Conservation (phyloP, 1,140 invertebrate genomes). For the Grapholita molesta region DNA sequence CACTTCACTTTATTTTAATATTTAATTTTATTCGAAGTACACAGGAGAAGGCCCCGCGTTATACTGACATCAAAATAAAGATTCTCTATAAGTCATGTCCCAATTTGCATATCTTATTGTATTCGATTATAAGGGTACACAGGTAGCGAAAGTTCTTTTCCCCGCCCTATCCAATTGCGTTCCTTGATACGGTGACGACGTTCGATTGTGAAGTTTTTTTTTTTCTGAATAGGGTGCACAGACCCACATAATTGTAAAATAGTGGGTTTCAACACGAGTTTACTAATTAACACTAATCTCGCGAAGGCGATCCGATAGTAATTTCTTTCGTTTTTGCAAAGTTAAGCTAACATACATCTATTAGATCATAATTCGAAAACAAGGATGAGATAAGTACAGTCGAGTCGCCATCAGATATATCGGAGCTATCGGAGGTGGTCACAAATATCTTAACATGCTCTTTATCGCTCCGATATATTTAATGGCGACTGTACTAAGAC, state of each 20-base stretch:
- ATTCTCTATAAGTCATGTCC: constrained; percentile 40
- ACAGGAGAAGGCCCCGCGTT: constrained; percentile 40
- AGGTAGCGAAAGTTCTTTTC: constrained; percentile 36
- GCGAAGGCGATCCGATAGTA: no score
- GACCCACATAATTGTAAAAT: constrained; percentile 10
- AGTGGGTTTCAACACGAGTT: not conserved
- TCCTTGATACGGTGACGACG: constrained; percentile 20
- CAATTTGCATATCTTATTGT: constrained; percentile 50
- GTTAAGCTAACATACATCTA: no score
- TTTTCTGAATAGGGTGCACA: not conserved
- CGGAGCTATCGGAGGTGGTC: no score
- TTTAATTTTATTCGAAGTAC: constrained; percentile 29
- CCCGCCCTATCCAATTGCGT: constrained; percentile 33
- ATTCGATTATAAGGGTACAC: constrained; percentile 30
- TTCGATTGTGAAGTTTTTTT: not conserved
- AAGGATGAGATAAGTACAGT: no score
- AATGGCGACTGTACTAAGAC: no score
- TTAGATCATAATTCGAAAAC: no score
- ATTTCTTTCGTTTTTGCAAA: no score
- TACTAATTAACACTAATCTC: no score
- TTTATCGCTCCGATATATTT: no score
- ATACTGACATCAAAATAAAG: constrained; percentile 49
- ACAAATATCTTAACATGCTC: no score
- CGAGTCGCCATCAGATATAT: no score
- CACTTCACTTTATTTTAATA: not conserved